phyloP scores from a whole-genome alignment of 2,113 vertebrate species.

The Stegastes partitus region DNA sequence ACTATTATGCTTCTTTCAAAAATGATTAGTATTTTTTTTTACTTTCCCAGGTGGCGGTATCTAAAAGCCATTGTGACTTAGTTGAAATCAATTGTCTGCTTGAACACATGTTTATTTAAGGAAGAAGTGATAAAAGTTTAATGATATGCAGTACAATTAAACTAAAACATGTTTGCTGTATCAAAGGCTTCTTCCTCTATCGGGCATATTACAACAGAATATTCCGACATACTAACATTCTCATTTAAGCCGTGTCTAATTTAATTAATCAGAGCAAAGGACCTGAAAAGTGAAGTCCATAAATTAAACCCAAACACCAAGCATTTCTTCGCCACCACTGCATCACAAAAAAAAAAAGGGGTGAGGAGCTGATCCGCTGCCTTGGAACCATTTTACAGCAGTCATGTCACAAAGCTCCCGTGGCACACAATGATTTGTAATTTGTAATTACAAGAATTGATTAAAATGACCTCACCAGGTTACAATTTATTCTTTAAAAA shows the following conservation, averaged over 20 bases:
- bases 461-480: slow-evolving; percentile 84
- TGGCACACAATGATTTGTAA: slow-evolving; percentile 71
- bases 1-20: too few species aligned
- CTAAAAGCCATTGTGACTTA: too few species aligned
- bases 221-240: slow-evolving; percentile 29
- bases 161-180: not conserved
- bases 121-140: not conserved
- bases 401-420: slow-evolving; percentile 60
- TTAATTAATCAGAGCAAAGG: slow-evolving; percentile 48
- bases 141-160: not conserved
- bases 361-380: slow-evolving; percentile 13
- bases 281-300: slow-evolving; percentile 36
- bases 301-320: slow-evolving; percentile 32
- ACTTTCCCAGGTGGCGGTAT: too few species aligned
- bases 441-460: slow-evolving; percentile 84
- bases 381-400: slow-evolving; percentile 51
- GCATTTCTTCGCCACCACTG: slow-evolving; percentile 19
- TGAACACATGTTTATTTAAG: not conserved
- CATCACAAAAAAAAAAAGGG: not conserved
- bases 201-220: not conserved
- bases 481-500: slow-evolving; percentile 69
- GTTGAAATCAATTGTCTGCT: not conserved
- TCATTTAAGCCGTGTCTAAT: slow-evolving; percentile 35
- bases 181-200: slow-evolving; percentile 2
- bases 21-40: too few species aligned